These are phyloP conservation scores for Palythoa grandiflora DNA, from an alignment of 92 coral and sea anemone genomes.

Conservation along the genomic window DNA sequence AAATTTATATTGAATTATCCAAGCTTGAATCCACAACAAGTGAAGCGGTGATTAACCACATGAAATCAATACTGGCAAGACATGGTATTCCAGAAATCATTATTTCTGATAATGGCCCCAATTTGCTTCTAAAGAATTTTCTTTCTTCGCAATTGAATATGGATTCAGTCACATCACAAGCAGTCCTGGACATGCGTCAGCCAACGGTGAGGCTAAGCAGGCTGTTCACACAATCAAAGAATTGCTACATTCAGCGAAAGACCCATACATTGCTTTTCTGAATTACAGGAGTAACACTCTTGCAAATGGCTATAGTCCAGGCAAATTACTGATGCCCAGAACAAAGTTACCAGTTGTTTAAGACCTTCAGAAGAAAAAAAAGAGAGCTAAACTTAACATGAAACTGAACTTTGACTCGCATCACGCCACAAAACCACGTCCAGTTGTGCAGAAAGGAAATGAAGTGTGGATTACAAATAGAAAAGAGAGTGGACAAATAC, in stretches of 20 bases:
- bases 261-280: too few relatives aligned
- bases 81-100: constrained; percentile 60
- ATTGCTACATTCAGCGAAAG: background rate
- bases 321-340: background rate
- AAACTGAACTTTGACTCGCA: constrained; percentile 46
- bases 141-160: constrained; percentile 7
- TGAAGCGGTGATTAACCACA: constrained; percentile 38
- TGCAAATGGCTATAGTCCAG: too few relatives aligned
- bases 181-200: constrained; percentile 42
- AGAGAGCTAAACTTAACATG: constrained; percentile 22
- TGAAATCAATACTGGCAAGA: constrained; percentile 54
- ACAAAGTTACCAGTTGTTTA: constrained; percentile 43
- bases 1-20: constrained; percentile 24
- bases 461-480: constrained; percentile 58
- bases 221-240: constrained; percentile 7
- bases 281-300: too few relatives aligned
- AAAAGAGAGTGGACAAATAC: constrained; percentile 53
- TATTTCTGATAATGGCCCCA: constrained; percentile 60
- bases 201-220: constrained; percentile 46
- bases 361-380: constrained; percentile 28
- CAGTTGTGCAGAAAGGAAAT: constrained; percentile 37
- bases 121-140: constrained; percentile 50
- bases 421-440: constrained; percentile 43
- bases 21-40: constrained; percentile 11
- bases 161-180: constrained; percentile 47